phyloP scores from a whole-genome alignment of 1,140 invertebrate species.

The Drosophila orosa region DNA sequence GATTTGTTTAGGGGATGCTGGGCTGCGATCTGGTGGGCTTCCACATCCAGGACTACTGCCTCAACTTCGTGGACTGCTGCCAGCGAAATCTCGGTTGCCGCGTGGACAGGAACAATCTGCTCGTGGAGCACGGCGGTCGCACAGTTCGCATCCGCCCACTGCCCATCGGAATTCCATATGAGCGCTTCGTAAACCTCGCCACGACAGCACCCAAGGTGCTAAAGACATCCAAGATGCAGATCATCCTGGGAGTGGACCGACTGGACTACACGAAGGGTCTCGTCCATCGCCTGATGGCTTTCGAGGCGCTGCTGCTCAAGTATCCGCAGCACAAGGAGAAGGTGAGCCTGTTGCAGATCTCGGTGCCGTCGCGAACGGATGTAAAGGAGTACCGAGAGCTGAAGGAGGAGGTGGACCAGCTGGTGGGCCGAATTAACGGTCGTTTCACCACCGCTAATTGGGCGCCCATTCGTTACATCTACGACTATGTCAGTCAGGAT shows the following conservation, averaged over 20 bases:
- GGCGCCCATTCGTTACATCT: constrained; percentile 96
- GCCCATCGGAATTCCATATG: constrained; percentile 94
- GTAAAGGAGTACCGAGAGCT: constrained; percentile 96
- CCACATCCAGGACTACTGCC: constrained; percentile 95
- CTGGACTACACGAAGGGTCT: constrained; percentile 96
- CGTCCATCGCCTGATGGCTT: constrained; percentile 92
- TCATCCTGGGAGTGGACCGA: constrained; percentile 92
- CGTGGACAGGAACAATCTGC: constrained; percentile 93
- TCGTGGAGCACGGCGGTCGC: constrained; percentile 94
- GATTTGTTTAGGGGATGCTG: constrained; percentile 87
- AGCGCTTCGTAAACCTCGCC: constrained; percentile 93
- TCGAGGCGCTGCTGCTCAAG: constrained; percentile 92
- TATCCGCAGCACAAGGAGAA: constrained; percentile 94
- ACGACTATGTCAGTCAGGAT: constrained; percentile 93
- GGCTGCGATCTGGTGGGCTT: constrained; percentile 96
- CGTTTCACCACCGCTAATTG: constrained; percentile 94
- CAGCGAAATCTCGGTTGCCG: constrained; percentile 93
- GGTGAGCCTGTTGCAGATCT: constrained; percentile 92
- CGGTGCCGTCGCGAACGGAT: constrained; percentile 94
- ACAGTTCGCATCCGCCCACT: constrained; percentile 92
- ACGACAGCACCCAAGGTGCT: constrained; percentile 90
- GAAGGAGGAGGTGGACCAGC: constrained; percentile 95
- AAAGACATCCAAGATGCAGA: constrained; percentile 88
- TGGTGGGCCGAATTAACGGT: constrained; percentile 94
- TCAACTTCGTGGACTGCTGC: constrained; percentile 96